Evolutionary conservation across 2,113 vertebrate genomes (phyloP).

Genomic region (Brachyhypopomus occidentalis): DNA sequence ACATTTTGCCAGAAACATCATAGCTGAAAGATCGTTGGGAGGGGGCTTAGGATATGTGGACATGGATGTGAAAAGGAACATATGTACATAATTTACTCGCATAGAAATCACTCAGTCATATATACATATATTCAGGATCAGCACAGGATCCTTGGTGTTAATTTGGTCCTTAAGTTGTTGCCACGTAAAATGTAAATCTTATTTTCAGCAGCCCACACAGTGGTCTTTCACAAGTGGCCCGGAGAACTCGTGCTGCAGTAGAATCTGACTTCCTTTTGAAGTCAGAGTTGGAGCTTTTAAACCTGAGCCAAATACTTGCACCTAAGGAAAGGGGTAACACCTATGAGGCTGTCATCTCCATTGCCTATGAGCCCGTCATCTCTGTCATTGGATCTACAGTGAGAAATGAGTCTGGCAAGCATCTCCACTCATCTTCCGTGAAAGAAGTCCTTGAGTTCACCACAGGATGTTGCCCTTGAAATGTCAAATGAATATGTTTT

Average conservation of each 20-base stretch:
- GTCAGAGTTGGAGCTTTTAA: constrained; percentile 51
- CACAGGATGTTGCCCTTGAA: neutral
- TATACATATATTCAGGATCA: constrained; percentile 32
- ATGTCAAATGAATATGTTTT: constrained; percentile 37
- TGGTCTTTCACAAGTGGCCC: constrained; percentile 27
- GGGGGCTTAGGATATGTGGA: neutral
- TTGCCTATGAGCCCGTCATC: constrained; percentile 52
- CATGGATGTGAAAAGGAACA: neutral
- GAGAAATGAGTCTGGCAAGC: constrained; percentile 63
- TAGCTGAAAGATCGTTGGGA: constrained; percentile 6
- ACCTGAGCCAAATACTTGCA: constrained; percentile 53
- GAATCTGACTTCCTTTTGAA: neutral
- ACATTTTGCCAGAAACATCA: constrained; percentile 2
- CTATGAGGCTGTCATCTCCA: constrained; percentile 52
- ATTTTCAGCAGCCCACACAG: constrained; percentile 57
- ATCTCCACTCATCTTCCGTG: constrained; percentile 56
- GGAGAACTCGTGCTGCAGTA: constrained; percentile 43
- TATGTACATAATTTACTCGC: constrained; percentile 5
- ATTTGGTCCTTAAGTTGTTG: constrained; percentile 54
- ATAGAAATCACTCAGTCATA: constrained; percentile 35
- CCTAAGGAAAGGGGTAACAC: constrained; percentile 25
- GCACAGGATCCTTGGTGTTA: constrained; percentile 48
- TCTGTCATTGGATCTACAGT: constrained; percentile 44
- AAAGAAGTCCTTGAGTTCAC: constrained; percentile 8
- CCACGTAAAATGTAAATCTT: constrained; percentile 65